Base-by-base conservation (phyloP, 2,797 vertebrate species). In the Manis crassicaudata region DNA sequence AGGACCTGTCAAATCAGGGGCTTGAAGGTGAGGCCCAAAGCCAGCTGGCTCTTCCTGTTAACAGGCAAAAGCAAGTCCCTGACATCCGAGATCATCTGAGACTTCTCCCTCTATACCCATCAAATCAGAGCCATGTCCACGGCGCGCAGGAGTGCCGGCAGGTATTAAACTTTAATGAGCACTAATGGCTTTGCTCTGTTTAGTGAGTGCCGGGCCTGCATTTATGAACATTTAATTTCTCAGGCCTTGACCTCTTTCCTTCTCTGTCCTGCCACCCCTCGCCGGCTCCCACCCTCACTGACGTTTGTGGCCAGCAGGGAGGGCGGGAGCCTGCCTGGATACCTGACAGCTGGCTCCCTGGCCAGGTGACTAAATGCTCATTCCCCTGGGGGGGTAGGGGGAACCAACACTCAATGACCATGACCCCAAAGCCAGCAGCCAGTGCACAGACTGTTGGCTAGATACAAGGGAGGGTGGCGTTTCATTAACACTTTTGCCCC, bases 121-220 rank as follows among this genome's bases (percentile, higher is more conserved):
- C 98, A 98, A 98, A 98, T 98, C 97, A 98, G 98, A 98, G 98
- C 97, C 84, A 97, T 88, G 98, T 98, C 98, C 98, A 93, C 94
- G 97, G 98, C 98, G 97, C 96, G 92, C 98, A 92, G 97, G 97
- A 98, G 98, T 98, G 97, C 98, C 97, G 95, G 96, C 98, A 98
- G 98, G 98, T 98, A 98, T 99, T 98, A 98, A 98, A 98, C 98
- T 98, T 98, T 99, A 99, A 99, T 98, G 98, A 98, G 98, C 97
- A 92, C 98, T 98, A 99, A 99, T 98, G 98, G 98, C 97, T 98
- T 97, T 98, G 98, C 98, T 98, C 98, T 98, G 98, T 98, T 98
- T 98, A 96, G 97, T 72, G 94, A 98, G 98, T 40, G 35, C 97
- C 96, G 56, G 97, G 98, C 98, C 98, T 96, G 95, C 97, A 65